Evolutionary conservation across 64 coral and sea anemone genomes (phyloP), one percentile per base, ranked within the genome.

Genomic region (Actinia equina): DNA sequence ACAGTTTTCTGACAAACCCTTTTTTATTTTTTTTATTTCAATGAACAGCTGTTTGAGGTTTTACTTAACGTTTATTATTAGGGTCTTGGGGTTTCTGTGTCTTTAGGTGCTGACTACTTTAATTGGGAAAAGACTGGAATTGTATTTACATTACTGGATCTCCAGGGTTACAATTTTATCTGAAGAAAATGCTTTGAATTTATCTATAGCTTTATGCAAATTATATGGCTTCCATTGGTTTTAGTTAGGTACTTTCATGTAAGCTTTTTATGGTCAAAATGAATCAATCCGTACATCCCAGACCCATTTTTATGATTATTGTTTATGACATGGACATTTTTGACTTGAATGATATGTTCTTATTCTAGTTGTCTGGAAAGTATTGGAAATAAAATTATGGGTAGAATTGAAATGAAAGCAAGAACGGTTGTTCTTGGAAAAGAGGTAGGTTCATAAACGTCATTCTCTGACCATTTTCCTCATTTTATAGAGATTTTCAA

Each of bases 341-440:
- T 53, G 23, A 20, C 18, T 12, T 82, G 22, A n/a, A 49, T 22
- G 37, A 11, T 82, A 51, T 17, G 16, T 81, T 81, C 52, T 51
- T 49, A 52, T 51, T 82, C 17, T 22, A 91, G 89, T 79, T 87
- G 89, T 54, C 57, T 91, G 53, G 89, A 91, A 81, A 81, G 78
- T n/a, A 46, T 85, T 26, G 41, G 83, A 25, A 85, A 85, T 83
- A 92, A 45, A 44, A 52, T 92, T 7, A 81, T 82, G 79, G 94
- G 91, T 22, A 89, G 70, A 44, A 90, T 93, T 37, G 92, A 93
- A 56, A 96, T 93, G 94, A 96, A 93, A 76, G 56, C 94, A 80
- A 89, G 91, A 43, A 96, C 94, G 59, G 94, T 96, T 80, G 94
- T 96, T 19, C 77, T 96, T 62, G 94, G 94, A 85, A 87, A 90